Evolutionary conservation across 1,140 invertebrate species (phyloP), one percentile per base, ranked within the genome.

Genomic region (Hycleus phaleratus): DNA sequence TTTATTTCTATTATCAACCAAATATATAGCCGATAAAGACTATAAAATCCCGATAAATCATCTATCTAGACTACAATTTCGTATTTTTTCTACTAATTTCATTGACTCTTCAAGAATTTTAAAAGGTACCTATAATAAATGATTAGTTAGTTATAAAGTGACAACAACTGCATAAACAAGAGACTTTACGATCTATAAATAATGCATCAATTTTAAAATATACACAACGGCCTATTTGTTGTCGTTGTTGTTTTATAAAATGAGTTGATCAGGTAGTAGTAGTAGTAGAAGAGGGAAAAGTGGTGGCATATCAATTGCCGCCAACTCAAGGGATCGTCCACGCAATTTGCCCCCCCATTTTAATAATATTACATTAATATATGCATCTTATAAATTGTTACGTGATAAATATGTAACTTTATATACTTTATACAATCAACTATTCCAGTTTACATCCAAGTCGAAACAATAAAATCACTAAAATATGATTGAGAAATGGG

Each of bases 351-450:
- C 9, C 40, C 40, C 4, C 4, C 40, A 42, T 9, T 18, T 18
- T 18, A 12, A 12, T 18, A 18, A 18, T 18, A 18, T 18, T 18
- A 42, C 40, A 42, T 64, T 69, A 70, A 70, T 71, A 71, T 68
- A 73, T 70, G 71, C 66, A 62, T 65, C 69, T 73, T 73, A 72
- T 73, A 73, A 72, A 72, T 73, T 72, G 71, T 66, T 64, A 46
- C 54, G 54, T 70, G 70, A 73, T 73, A 73, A 73, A 73, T 73
- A 73, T 71, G 69, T 71, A 69, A 73, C 70, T 73, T 73, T 73
- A 73, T 73, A 73, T 72, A 67, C 69, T 57, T 63, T 67, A 64
- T 67, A 73, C 71, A 73, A 72, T 73, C 71, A 71, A 71, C 68
- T 70, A 68, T 70, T 65, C 69, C 64, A 71, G 67, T 72, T 72